Conservation (phyloP, 2,797 vertebrate species). For the Tiaroga cobitis region DNA sequence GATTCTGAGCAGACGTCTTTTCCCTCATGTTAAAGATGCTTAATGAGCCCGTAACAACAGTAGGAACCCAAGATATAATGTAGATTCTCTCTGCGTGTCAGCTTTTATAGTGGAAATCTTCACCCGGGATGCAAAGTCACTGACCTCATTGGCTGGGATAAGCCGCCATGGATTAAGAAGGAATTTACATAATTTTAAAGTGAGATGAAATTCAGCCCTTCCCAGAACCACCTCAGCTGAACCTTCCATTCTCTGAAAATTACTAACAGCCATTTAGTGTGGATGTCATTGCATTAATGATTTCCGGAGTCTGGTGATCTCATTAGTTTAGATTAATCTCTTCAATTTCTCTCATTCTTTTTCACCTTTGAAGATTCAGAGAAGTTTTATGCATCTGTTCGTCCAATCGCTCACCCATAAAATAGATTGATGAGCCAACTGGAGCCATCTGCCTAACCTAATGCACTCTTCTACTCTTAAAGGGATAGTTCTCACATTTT, state of each 20-base stretch:
- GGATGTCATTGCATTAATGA: constrained; percentile 58
- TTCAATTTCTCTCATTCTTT: constrained; percentile 50
- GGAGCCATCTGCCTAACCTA: constrained; percentile 47
- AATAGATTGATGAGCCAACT: constrained; percentile 47
- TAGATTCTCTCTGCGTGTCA: constrained; percentile 34
- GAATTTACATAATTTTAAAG: constrained; percentile 65
- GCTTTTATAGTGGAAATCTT: constrained; percentile 52
- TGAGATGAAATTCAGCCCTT: constrained; percentile 49
- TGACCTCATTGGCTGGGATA: constrained; percentile 66
- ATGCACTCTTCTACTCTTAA: constrained; percentile 45
- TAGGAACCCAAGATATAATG: constrained; percentile 45
- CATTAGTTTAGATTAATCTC: constrained; percentile 66
- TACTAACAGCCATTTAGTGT: constrained; percentile 39
- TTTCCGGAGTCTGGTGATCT: constrained; percentile 62
- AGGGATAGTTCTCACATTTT: background rate
- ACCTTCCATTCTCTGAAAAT: constrained; percentile 50
- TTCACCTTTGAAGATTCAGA: constrained; percentile 66
- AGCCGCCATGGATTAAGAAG: constrained; percentile 61
- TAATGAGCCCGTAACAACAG: constrained; percentile 56
- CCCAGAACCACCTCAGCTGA: constrained; percentile 55
- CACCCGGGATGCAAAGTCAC: constrained; percentile 55
- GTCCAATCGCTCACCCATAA: constrained; percentile 36
- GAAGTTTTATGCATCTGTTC: constrained; percentile 53
- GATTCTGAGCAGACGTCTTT: constrained; percentile 36
- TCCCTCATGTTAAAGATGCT: constrained; percentile 36